Base-by-base conservation (phyloP, 2,888 invertebrate species). In the Plutella xylostella region DNA sequence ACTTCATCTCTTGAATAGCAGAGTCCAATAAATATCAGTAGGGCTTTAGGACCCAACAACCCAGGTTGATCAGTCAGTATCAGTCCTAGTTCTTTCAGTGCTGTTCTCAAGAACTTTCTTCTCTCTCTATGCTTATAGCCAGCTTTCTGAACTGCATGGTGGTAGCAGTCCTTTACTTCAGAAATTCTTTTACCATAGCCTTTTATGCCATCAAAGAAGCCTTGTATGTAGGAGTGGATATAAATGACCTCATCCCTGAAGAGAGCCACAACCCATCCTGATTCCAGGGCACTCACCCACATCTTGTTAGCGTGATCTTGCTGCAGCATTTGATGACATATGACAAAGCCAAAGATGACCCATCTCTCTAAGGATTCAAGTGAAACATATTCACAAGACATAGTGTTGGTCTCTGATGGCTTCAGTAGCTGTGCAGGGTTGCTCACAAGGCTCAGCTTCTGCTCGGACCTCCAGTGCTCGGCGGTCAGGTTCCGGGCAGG, bases 1-100 rank as follows among this genome's bases (percentile, higher is more conserved):
- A 99, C 94, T 85, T 99, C 99, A 85, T 99, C 99, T 57, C 98
- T 88, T 0, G 98, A 92, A 72, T 96, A 92, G 51, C 96, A 96
- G 9, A 99, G 83, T 0, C 95, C 98, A 88, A 98, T 97, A 66
- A 99, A 95, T 53, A 99, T 94, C 62, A 97, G 89, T 47, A 99
- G 85, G 6, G 97, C 96, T 83, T 99, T 99, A 1, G 99, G 99
- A 0, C 99, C 99, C 35, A 99, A 78, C 18, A 99, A 83, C 1
- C 99, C 98, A 3, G 99, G 99, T 69, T 99, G 98, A 76, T 99
- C 99, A 14, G 97, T 95, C 66, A 99, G 89, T 58, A 99, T 94
- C 2, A 97, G 86, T 1, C 95, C 94, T 49, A 99, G 79, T 73
- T 99, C 99, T 66, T 97, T 96, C 17, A 99, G 79, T 2, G 98